Percentiles rank a stretch among this genome's conserved stretches.
Evolutionary conservation across 1,140 invertebrate genomes (phyloP).

Genomic region (Armadillidium nasatum): DNA sequence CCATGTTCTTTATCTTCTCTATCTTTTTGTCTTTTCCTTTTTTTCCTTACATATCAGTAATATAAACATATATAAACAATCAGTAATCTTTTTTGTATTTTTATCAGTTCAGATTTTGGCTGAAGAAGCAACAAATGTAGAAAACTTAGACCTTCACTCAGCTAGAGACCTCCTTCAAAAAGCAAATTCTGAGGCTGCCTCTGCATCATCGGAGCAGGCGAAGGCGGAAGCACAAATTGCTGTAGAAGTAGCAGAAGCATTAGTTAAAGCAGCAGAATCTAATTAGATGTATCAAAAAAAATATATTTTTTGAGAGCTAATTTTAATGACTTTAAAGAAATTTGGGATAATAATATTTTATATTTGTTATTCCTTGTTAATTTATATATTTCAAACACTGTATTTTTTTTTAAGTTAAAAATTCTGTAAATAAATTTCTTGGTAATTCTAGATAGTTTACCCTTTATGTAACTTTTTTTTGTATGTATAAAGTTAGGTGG

Average conservation of each 20-base stretch:
- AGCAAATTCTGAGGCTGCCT: constrained; percentile 73
- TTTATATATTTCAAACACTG: no score
- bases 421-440: no score
- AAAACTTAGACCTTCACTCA: constrained; percentile 72
- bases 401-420: no score
- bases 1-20: no score
- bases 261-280: constrained; percentile 74
- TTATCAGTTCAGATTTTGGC: constrained; percentile 83
- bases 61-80: no score
- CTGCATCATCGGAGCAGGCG: constrained; percentile 73
- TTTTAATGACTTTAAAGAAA: neutral
- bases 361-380: no score
- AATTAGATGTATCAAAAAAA: constrained; percentile 21
- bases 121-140: constrained; percentile 89
- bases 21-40: no score
- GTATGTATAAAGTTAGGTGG: no score
- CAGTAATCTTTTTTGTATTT: neutral
- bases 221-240: constrained; percentile 91
- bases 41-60: no score
- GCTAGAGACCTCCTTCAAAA: constrained; percentile 76
- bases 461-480: no score
- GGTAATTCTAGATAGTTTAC: no score
- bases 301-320: neutral
- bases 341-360: neutral
- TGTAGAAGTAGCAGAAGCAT: constrained; percentile 88